Conservation (phyloP, 2,797 vertebrate genomes). For the Strix occidentalis region DNA sequence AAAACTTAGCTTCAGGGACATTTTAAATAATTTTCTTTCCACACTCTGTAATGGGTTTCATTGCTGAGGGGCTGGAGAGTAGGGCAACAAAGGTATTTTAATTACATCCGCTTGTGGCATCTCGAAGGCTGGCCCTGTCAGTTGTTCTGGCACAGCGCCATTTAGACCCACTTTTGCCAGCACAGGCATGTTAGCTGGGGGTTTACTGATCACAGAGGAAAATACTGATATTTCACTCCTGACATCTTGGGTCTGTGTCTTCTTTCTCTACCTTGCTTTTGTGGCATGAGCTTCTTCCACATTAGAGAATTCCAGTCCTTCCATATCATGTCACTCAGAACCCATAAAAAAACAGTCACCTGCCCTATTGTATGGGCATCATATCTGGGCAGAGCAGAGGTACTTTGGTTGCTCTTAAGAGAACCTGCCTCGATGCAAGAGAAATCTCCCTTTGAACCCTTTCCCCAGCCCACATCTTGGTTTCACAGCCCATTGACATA, state of each 20-base stretch:
- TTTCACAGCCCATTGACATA: not conserved
- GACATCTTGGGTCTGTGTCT: not conserved
- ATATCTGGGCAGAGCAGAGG: not conserved
- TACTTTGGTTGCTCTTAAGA: not conserved
- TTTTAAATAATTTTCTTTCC: constrained; percentile 24
- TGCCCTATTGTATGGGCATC: not conserved
- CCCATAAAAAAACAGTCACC: not conserved
- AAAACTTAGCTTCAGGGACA: constrained; percentile 1
- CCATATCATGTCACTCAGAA: not conserved
- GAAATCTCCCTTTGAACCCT: not conserved
- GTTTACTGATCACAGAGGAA: constrained; percentile 52
- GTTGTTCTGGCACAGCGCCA: constrained; percentile 43
- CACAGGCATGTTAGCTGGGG: constrained; percentile 18
- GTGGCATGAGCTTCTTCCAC: not conserved
- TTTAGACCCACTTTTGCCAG: constrained; percentile 57
- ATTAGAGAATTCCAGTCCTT: not conserved
- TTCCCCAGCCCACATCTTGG: not conserved
- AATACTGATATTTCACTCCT: constrained; percentile 42
- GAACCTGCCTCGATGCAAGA: not conserved
- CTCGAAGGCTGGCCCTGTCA: constrained; percentile 61
- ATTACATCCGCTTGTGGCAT: constrained; percentile 68
- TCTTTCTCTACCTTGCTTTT: not conserved
- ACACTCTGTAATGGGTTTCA: constrained; percentile 27
- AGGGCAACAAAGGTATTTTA: constrained; percentile 66
- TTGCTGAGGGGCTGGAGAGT: not conserved